Evolutionary conservation across 2,113 vertebrate species (phyloP), one percentile per base, ranked within the genome.

Genomic region (Hypanus sabinus): DNA sequence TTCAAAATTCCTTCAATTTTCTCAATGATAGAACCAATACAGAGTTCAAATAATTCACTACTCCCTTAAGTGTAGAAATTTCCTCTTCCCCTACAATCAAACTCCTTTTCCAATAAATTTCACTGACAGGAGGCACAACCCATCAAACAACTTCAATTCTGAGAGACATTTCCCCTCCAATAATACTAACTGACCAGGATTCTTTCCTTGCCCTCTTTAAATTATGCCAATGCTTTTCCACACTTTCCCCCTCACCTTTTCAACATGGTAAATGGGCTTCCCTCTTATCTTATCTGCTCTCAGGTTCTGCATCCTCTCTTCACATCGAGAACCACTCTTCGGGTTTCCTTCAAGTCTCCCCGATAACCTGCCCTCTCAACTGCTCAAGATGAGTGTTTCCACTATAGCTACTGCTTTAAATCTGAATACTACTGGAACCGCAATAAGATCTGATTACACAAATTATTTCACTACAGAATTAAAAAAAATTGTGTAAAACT

Each of bases 391-490:
- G 46, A 46, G 18, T 70, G 68, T 57, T 87, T 55, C 24, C 30
- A 5, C 14, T 9, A 57, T 87, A 60, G 55, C 83, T 87, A 14
- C 83, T n/a, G 83, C 83, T 87, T 87, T 87, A 62, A 87, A 16
- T 87, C 57, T 87, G 83, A 87, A 87, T 87, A 14, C 11, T 30
- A 62, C 24, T 62, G 83, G 55, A 87, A 20, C 46, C 27, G 36
- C 55, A 46, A 83, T 83, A 38, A 83, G 80, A 46, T 83, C 80
- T 83, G 80, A 83, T 87, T 57, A 60, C 83, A 87, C 83, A 87
- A 87, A 60, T 60, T 24, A 60, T 62, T 55, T 57, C 11, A 62
- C 27, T 16, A 27, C 83, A 87, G 83, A n/a, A 27, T 55, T 55
- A 87, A 60, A 30, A 12, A 9, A 14, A 16, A 27, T 30, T 60